Conservation (phyloP, 1,140 invertebrate species). For the Doryteuthis pealeii region DNA sequence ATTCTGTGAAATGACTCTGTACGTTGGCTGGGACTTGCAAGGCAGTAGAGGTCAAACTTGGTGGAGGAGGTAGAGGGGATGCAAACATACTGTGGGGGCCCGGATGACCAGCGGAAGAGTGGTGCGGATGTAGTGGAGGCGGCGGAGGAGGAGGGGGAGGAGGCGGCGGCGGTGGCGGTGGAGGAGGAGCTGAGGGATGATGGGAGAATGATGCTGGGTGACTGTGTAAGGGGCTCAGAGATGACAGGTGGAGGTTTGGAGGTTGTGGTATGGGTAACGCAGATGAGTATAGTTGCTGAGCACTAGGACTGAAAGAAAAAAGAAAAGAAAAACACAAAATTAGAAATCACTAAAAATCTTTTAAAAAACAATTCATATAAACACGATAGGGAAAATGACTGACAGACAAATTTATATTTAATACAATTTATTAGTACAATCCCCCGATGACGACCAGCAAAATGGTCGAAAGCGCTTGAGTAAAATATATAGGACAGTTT, state of each 20-base stretch:
- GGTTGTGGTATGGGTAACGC: background rate
- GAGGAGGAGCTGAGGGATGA: background rate
- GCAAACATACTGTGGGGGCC: conserved; percentile 9
- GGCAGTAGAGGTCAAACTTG: conserved; percentile 11
- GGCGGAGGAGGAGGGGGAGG: background rate
- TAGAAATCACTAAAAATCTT: background rate
- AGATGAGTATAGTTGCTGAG: background rate
- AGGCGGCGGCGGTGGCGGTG: too few species aligned
- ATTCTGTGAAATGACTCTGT: background rate
- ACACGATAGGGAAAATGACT: too few species aligned
- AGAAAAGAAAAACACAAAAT: too few species aligned
- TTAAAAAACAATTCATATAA: too few species aligned
- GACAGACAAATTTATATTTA: too few species aligned
- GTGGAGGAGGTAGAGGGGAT: conserved; percentile 12
- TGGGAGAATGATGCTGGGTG: background rate
- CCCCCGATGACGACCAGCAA: too few species aligned
- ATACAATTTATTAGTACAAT: too few species aligned
- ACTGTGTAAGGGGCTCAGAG: background rate
- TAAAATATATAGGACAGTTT: too few species aligned
- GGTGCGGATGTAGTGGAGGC: conserved; percentile 1
- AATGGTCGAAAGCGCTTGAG: too few species aligned
- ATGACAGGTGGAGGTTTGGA: background rate
- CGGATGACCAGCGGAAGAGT: background rate
- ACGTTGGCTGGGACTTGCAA: conserved; percentile 8
- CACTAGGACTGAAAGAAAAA: conserved; percentile 4